Evolutionary conservation across 2,797 vertebrate genomes (phyloP).

Genomic region (Podarcis siculus): DNA sequence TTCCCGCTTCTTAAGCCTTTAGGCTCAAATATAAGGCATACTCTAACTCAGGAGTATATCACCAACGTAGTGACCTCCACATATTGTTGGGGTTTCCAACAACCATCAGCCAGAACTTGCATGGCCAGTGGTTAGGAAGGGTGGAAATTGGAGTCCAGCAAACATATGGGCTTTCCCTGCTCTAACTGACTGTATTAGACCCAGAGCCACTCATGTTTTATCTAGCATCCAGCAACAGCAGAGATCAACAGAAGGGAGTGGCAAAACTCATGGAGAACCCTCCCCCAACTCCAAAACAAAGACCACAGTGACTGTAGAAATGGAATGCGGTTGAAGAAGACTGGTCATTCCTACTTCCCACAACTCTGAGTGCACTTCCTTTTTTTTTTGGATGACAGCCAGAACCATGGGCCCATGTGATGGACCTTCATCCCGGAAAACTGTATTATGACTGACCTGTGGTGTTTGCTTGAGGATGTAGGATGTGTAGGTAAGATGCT

Average conservation of each 20-base stretch:
- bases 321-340: too few species aligned
- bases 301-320: too few species aligned
- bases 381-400: too few species aligned
- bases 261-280: too few species aligned
- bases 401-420: too few species aligned
- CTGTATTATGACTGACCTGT: slow-evolving; percentile 83
- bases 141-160: neutral
- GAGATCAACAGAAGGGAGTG: too few species aligned
- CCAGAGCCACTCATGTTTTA: neutral
- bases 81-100: neutral
- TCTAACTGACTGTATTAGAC: neutral
- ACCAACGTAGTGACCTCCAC: neutral
- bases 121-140: neutral
- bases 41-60: neutral
- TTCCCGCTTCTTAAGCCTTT: neutral
- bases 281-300: too few species aligned
- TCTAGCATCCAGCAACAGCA: neutral
- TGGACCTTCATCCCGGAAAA: too few species aligned
- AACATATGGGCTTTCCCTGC: neutral
- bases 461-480: slow-evolving; percentile 99
- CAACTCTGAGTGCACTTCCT: too few species aligned
- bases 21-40: neutral
- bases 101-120: too few species aligned
- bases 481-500: slow-evolving; percentile 96
- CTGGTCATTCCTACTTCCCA: too few species aligned